These are phyloP conservation scores for Mellivora capensis DNA, from an alignment of 2,113 vertebrate genomes.

Conservation along the genomic window DNA sequence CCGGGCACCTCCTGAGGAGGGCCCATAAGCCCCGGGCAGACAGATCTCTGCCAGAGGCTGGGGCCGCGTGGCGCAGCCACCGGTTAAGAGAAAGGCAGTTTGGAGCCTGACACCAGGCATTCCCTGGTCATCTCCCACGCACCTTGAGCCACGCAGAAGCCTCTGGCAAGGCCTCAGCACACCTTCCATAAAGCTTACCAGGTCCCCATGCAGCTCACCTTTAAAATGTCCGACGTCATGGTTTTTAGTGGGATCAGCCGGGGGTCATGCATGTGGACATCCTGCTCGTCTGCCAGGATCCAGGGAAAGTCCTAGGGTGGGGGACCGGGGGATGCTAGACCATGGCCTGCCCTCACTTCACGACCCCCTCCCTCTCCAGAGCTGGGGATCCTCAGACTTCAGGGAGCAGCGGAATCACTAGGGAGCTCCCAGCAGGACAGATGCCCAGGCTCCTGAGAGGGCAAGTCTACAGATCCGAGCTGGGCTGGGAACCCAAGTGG, in stretches of 20 bases:
- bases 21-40: not conserved
- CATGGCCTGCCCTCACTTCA: not conserved
- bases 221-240: constrained; percentile 97
- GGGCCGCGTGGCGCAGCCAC: accelerated
- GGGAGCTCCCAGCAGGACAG: not conserved
- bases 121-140: not conserved
- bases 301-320: constrained; percentile 93
- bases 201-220: constrained; percentile 81
- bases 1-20: not conserved
- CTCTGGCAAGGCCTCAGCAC: not conserved
- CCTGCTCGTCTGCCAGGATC: constrained; percentile 98
- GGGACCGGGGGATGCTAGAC: not conserved
- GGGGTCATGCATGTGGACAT: constrained; percentile 95
- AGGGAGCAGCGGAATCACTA: not conserved
- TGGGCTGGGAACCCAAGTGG: not conserved
- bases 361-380: not conserved
- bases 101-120: not conserved
- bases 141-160: too few relatives aligned
- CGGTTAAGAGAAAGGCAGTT: not conserved
- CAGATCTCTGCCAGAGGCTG: not conserved
- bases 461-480: not conserved
- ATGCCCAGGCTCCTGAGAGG: not conserved
- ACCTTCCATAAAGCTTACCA: not conserved
- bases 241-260: constrained; percentile 96
- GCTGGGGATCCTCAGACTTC: not conserved